A percentile compares a stretch with the other conserved stretches of the same genome.
Evolutionary conservation across 2,888 invertebrate genomes (phyloP).

Genomic region (Leucozona laternaria): DNA sequence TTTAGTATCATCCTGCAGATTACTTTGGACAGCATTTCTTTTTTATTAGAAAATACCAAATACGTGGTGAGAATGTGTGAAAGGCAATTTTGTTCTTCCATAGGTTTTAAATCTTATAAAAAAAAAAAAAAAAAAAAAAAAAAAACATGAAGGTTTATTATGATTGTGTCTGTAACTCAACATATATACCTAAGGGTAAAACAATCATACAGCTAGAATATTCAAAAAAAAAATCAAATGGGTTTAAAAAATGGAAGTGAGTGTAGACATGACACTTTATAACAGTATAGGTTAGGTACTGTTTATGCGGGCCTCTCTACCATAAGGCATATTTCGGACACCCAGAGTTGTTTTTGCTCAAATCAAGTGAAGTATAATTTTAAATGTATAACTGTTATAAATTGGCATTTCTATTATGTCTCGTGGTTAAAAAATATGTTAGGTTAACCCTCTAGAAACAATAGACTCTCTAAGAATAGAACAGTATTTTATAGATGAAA

Average conservation of each 20-base stretch:
- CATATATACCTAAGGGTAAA: neutral
- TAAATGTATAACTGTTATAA: too few species aligned
- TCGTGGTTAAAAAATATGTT: neutral
- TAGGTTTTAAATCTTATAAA: neutral
- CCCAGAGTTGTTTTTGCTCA: too few species aligned
- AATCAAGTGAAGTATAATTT: too few species aligned
- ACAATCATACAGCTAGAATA: neutral
- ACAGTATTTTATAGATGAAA: neutral
- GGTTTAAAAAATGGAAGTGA: neutral
- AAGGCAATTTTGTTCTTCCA: neutral
- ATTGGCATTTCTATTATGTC: too few species aligned
- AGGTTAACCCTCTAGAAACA: neutral
- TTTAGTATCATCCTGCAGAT: neutral
- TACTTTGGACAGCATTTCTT: neutral
- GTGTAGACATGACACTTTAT: too few species aligned
- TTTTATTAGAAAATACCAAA: constrained; percentile 6
- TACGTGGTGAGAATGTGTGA: neutral
- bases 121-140: neutral
- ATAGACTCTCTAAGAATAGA: neutral
- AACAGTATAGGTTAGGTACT: too few species aligned
- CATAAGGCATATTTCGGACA: too few species aligned
- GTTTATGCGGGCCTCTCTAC: too few species aligned
- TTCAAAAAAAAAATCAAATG: neutral
- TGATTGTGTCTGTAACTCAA: neutral
- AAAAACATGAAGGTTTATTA: neutral